Percentiles rank a stretch among this genome's conserved stretches.
Evolutionary conservation across 2,797 vertebrate genomes (phyloP).

Genomic region (Amblyopsis hoosieri): DNA sequence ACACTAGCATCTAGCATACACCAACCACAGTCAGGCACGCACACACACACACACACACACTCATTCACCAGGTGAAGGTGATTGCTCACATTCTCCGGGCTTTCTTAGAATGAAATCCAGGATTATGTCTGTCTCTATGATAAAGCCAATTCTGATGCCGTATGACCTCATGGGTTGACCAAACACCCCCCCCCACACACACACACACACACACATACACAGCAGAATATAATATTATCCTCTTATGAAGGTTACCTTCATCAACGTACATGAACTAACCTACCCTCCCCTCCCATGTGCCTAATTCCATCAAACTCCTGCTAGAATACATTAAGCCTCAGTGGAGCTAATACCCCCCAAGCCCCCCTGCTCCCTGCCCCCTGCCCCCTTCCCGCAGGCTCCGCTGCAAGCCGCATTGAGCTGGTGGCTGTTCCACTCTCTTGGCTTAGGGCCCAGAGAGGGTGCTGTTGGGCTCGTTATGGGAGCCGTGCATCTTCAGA

Average conservation of each 20-base stretch:
- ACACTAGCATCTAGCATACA: conserved; percentile 1
- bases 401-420: conserved; percentile 26
- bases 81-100: conserved; percentile 56
- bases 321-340: too few species aligned
- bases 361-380: too few species aligned
- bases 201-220: conserved; percentile 8
- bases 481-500: conserved; percentile 54
- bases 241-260: too few species aligned
- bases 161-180: conserved; percentile 38
- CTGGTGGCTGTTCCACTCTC: conserved; percentile 35
- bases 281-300: background rate
- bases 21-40: conserved; percentile 17
- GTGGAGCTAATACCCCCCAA: too few species aligned
- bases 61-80: conserved; percentile 56
- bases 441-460: conserved; percentile 59
- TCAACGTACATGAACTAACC: background rate
- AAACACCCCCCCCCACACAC: conserved; percentile 2
- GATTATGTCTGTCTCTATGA: conserved; percentile 67
- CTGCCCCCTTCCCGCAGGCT: conserved; percentile 17
- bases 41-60: conserved; percentile 21
- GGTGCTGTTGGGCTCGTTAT: conserved; percentile 74
- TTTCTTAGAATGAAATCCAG: conserved; percentile 63
- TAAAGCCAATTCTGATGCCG: conserved; percentile 54
- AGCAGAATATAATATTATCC: background rate
- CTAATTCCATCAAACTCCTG: too few species aligned